Evolutionary conservation across 1,140 invertebrate species (phyloP).

Genomic region (Anastatus disparis): DNA sequence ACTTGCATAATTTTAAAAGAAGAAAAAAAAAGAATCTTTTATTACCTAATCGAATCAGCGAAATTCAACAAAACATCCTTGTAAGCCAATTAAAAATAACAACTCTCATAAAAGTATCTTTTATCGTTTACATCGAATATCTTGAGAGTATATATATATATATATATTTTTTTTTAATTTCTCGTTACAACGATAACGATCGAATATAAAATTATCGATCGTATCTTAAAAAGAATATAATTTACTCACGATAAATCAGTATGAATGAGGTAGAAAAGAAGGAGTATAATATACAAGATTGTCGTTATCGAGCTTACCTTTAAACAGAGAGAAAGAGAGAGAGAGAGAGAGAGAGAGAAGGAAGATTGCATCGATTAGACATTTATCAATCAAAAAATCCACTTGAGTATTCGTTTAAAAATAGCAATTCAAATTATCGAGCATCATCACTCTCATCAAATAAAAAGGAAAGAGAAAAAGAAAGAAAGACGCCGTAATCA

Average conservation of each 20-base stretch:
- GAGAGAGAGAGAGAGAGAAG: too few relatives aligned
- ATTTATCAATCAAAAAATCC: neutral
- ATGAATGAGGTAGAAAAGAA: too few relatives aligned
- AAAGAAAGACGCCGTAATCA: neutral
- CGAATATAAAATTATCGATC: neutral
- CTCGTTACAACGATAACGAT: neutral
- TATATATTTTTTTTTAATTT: too few relatives aligned
- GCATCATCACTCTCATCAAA: neutral
- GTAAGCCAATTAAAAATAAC: slow-evolving; percentile 21
- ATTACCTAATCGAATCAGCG: slow-evolving; percentile 27
- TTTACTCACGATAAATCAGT: slow-evolving; percentile 38
- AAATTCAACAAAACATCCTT: slow-evolving; percentile 29
- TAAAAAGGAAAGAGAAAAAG: neutral
- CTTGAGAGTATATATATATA: too few relatives aligned
- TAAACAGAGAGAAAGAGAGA: neutral
- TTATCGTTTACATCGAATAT: too few relatives aligned
- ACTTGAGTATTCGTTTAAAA: neutral
- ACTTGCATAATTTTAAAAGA: slow-evolving; percentile 13
- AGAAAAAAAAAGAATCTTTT: neutral
- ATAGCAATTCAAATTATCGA: neutral
- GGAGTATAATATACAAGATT: neutral
- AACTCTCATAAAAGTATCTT: neutral
- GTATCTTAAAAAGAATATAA: neutral
- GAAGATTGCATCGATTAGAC: neutral
- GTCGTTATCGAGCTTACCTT: slow-evolving; percentile 3